Conservation (phyloP, 2,113 vertebrate species). For the Taxidea taxus region DNA sequence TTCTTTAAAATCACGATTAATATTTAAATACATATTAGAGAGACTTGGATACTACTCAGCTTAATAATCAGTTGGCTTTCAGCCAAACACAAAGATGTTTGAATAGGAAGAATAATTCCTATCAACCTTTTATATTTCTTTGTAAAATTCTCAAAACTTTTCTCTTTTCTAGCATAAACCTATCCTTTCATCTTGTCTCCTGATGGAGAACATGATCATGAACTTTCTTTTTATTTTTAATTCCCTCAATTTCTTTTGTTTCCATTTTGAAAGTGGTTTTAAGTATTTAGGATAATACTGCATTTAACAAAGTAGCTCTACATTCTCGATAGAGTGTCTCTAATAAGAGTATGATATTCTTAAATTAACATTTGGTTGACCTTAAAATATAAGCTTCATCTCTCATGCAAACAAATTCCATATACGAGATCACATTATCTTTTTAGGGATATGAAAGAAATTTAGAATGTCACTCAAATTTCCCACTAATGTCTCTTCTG, state of each 20-base stretch:
- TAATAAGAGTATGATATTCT: neutral
- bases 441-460: neutral
- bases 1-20: slow-evolving; percentile 3
- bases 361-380: neutral
- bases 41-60: neutral
- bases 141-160: neutral
- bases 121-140: neutral
- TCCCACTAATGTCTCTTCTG: neutral
- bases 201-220: neutral
- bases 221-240: neutral
- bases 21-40: neutral
- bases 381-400: neutral
- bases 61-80: neutral
- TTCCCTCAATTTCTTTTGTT: neutral
- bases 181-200: neutral
- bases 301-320: neutral
- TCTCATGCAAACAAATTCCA: neutral
- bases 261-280: neutral
- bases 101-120: neutral
- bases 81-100: neutral
- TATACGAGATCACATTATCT: neutral
- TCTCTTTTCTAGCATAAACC: neutral
- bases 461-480: neutral
- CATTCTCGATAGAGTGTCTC: neutral
- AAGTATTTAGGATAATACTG: neutral